phyloP scores from a whole-genome alignment of 1,140 invertebrate species.

The Bombus waltoni region DNA sequence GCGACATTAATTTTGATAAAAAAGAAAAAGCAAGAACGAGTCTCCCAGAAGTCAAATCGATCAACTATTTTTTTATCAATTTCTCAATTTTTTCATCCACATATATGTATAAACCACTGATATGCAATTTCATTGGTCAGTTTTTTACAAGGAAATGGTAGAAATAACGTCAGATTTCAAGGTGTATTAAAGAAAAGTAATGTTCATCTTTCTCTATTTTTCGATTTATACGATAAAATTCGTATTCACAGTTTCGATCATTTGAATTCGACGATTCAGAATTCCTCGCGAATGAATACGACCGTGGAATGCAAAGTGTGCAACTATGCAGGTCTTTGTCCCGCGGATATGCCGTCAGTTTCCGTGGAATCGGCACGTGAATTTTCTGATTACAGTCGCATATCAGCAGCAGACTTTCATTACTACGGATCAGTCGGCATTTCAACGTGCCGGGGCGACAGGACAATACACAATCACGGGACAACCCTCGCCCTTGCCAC shows the following conservation, averaged over 20 bases:
- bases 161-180: no score
- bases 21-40: background rate
- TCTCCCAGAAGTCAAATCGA: background rate
- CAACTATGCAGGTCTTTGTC: background rate
- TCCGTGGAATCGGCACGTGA: conserved; percentile 32
- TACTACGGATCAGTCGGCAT: conserved; percentile 81
- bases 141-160: background rate
- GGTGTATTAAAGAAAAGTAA: background rate
- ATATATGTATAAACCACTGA: background rate
- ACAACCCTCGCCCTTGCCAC: conserved; percentile 78
- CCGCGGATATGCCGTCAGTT: background rate
- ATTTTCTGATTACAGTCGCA: conserved; percentile 74
- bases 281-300: background rate
- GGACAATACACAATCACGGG: conserved; percentile 81
- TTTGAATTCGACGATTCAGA: background rate
- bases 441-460: conserved; percentile 79
- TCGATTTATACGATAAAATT: background rate
- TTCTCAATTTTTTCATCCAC: no score
- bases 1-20: background rate
- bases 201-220: background rate
- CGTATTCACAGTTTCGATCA: background rate
- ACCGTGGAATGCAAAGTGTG: conserved; percentile 4
- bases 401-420: conserved; percentile 82
- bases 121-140: background rate
- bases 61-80: no score